Conservation (phyloP, 2,888 invertebrate genomes). For the Hydriomena furcata region DNA sequence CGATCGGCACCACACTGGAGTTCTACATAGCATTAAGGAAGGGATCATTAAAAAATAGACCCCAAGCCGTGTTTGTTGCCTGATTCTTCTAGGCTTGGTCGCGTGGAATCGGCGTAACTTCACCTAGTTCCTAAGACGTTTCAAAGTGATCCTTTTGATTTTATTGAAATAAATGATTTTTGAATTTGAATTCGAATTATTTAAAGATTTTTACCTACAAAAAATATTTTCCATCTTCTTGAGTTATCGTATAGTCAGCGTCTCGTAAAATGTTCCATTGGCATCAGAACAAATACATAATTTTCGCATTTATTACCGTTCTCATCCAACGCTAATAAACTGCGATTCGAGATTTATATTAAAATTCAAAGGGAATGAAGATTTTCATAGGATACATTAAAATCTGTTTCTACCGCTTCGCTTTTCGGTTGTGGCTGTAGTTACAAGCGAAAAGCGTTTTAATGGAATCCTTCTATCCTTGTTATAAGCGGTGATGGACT, state of each 20-base stretch:
- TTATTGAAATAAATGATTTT: too few species aligned
- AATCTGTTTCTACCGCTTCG: conserved; percentile 78
- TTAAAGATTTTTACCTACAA: neutral
- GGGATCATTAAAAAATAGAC: too few species aligned
- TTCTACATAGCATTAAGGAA: too few species aligned
- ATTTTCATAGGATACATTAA: conserved; percentile 82
- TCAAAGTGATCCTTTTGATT: too few species aligned
- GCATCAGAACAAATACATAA: conserved; percentile 53
- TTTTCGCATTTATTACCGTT: conserved; percentile 69
- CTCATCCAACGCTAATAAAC: conserved; percentile 76
- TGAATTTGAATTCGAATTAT: too few species aligned
- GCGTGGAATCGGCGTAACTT: too few species aligned
- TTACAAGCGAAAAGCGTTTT: conserved; percentile 18
- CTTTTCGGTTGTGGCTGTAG: conserved; percentile 46
- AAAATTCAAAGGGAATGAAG: conserved; percentile 80
- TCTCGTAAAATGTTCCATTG: conserved; percentile 35
- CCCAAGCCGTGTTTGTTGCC: too few species aligned
- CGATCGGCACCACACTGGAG: too few species aligned
- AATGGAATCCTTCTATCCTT: neutral
- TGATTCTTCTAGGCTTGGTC: too few species aligned
- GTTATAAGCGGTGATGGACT: too few species aligned
- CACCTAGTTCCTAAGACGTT: too few species aligned
- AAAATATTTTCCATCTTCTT: neutral
- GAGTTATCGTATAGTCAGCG: too few species aligned
- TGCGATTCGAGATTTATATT: conserved; percentile 77